Evolutionary conservation across 2,113 vertebrate species (phyloP), one percentile per base, ranked within the genome.

Genomic region (Thamnaconus septentrionalis): DNA sequence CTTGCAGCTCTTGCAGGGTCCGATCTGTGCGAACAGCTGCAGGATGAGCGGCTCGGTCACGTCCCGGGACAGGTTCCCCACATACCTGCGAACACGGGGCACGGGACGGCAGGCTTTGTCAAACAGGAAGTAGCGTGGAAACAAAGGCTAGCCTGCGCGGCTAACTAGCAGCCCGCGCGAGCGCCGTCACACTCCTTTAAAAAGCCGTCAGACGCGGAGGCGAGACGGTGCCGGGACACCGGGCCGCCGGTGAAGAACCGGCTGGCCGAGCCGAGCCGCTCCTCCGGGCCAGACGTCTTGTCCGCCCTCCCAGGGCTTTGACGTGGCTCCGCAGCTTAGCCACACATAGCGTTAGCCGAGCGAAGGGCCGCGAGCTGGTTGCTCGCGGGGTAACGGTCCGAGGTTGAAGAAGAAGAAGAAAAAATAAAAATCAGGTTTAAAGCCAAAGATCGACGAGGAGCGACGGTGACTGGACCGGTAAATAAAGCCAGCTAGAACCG

Each of bases 1-100:
- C 89, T 98, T 99, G 93, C 97, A 98, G 91, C 96, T 98, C 90
- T 98, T 99, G 92, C 97, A 99, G 2, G 96, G 96, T 69, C 96
- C 97, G 43, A 98, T 98, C 90, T 99, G 97, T 87, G 94, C 94
- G 91, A 99, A 99, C 6, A 99, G 93, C 87, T 99, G 97, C 51
- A 98, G 92, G 84, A 98, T 98, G 5, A 98, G 93, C 58, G 97
- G 95, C 90, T 98, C 97, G 0, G 96, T 99, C 68, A 98, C 97
- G 57, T 99, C 96, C 88, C 97, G 91, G 62, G 97, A 99, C 83
- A 99, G 91, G 90, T 99, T 99, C 66, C 97, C 97, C 45, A 99
- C 97, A 45, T 99, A 98, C 58, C 97, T 99, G 73, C n/a, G 83
- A 61, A 87, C 57, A 87, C 18, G 18, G 18, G 0, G 75, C 39